Evolutionary conservation across 2,888 invertebrate genomes (phyloP), one percentile per base, ranked within the genome.

Genomic region (Philereme vetulata): DNA sequence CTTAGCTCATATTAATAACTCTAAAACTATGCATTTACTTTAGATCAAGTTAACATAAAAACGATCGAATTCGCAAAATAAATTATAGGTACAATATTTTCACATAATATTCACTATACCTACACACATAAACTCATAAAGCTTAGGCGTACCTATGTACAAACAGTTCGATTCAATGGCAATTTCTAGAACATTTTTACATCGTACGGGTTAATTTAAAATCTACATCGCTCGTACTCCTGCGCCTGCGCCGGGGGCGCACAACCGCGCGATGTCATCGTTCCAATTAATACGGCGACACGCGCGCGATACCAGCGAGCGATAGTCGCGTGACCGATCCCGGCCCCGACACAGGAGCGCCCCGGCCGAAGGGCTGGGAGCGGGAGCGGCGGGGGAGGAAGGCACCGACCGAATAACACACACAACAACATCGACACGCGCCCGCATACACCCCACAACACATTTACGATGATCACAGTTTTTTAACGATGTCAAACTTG

Each of bases 401-500:
- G 3, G 5, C 21, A 44, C n/a, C 51, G 62, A 62, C 66, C 60
- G 68, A 2, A 21, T 21, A 21, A 21, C 62, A 51, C 67, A 70
- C 65, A 51, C 72, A 67, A 72, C 65, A 48, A 62, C 56, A 61
- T 40, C 53, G 52, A 4, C 42, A 40, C 40, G 42, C 44, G 21
- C 44, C 38, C 50, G 34, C 47, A 45, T 59, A 51, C 49, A 44
- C 57, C 34, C 46, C 36, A 44, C 51, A 68, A 50, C 74, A 69
- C 71, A 67, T 61, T 70, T 61, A 70, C 62, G 70, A 36, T 66
- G 50, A 75, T 88, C 95, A 98, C 86, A 98, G 95, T 93, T 98
- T 97, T 88, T 98, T 97, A 72, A 98, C 96, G 83, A 98, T 98
- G 85, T 98, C 97, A 83, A 97, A 97, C 92, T 98, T 98, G 93